Evolutionary conservation across 2,113 vertebrate species (phyloP).

Genomic region (Heptranchias perlo): DNA sequence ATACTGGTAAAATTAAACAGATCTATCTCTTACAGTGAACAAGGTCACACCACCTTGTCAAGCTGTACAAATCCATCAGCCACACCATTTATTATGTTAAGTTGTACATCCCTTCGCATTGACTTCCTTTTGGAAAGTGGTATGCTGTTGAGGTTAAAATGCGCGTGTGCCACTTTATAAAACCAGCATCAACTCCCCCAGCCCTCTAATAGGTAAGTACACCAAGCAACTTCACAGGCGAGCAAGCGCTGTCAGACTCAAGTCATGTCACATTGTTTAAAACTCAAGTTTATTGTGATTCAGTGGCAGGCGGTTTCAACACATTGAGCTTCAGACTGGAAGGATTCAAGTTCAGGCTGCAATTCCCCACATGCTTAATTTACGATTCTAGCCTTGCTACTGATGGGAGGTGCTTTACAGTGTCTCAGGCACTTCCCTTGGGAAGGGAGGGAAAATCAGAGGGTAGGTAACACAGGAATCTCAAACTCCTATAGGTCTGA

Average conservation of each 20-base stretch:
- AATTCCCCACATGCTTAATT: not conserved
- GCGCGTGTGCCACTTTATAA: not conserved
- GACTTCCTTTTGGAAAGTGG: not conserved
- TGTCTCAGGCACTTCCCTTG: not conserved
- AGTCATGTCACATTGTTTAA: not conserved
- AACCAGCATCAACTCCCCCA: not conserved
- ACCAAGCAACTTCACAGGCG: not conserved
- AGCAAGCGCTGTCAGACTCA: not conserved
- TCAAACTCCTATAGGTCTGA: not conserved
- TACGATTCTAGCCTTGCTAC: not conserved
- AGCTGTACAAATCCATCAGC: not conserved
- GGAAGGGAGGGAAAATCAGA: not conserved
- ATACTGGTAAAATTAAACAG: slow-evolving; percentile 11
- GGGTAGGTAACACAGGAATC: not conserved
- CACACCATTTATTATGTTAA: not conserved
- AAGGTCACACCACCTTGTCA: not conserved
- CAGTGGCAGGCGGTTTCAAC: not conserved
- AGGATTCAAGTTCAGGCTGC: not conserved
- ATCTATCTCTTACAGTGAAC: not conserved
- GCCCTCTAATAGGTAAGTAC: not conserved
- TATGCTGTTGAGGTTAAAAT: not conserved
- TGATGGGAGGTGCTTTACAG: not conserved
- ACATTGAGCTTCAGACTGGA: not conserved
- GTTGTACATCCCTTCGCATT: not conserved
- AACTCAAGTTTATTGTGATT: not conserved